Percentiles rank a stretch among this genome's conserved stretches.
These are phyloP conservation scores for Limosa lapponica DNA, from an alignment of 2,797 vertebrate genomes.

Conservation along the genomic window DNA sequence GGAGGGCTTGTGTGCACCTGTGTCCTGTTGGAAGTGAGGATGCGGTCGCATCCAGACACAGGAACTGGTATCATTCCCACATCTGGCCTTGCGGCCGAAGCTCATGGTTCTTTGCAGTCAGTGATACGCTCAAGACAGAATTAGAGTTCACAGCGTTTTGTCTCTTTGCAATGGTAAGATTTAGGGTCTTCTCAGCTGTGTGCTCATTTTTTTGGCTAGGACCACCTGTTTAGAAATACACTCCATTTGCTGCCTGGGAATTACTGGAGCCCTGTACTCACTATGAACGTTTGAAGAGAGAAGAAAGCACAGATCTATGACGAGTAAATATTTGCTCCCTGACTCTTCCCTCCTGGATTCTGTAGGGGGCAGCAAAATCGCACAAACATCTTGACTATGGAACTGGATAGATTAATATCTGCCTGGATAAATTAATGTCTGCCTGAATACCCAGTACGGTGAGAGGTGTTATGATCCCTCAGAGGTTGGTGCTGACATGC, in stretches of 20 bases:
- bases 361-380: constrained; percentile 22
- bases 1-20: not conserved
- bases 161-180: not conserved
- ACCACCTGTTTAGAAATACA: not conserved
- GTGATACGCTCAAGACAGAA: not conserved
- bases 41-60: not conserved
- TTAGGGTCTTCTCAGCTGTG: not conserved
- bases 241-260: not conserved
- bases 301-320: accelerated
- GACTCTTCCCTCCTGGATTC: not conserved
- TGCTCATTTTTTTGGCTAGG: not conserved
- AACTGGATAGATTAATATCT: accelerated
- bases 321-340: not conserved
- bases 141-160: not conserved
- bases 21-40: not conserved
- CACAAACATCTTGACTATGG: accelerated
- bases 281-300: not conserved
- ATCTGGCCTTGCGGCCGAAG: not conserved
- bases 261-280: accelerated
- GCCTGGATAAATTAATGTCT: not conserved
- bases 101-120: not conserved
- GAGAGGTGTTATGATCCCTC: not conserved
- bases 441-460: accelerated
- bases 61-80: not conserved
- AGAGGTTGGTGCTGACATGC: not conserved